Conservation (phyloP, 2,113 vertebrate species). For the Engraulis encrasicolus region DNA sequence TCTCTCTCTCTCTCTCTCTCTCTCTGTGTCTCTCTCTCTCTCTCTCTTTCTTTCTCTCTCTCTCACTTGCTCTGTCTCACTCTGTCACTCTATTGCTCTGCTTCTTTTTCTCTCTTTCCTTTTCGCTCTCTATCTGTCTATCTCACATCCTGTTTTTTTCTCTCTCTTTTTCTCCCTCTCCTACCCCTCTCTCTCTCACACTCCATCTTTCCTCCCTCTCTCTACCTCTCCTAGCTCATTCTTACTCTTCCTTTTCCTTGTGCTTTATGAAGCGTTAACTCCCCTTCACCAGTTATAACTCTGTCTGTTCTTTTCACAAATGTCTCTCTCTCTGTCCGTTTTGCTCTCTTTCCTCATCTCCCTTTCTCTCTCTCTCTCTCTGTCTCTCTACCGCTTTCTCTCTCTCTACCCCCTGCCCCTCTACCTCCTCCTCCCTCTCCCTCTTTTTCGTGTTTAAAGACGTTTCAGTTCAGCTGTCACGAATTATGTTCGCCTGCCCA, state of each 20-base stretch:
- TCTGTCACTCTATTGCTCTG: too few relatives aligned
- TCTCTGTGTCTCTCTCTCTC: constrained; percentile 13
- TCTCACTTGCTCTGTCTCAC: too few relatives aligned
- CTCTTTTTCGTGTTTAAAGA: constrained; percentile 79
- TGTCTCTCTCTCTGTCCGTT: constrained; percentile 20
- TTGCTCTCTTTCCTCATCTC: constrained; percentile 28
- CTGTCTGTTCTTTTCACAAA: constrained; percentile 14
- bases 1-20: too few relatives aligned
- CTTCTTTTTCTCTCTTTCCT: too few relatives aligned
- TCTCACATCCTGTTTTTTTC: too few relatives aligned
- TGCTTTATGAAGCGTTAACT: constrained; percentile 27
- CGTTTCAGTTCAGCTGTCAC: constrained; percentile 92
- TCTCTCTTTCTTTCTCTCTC: constrained; percentile 11
- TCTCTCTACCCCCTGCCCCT: constrained; percentile 50
- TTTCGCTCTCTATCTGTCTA: too few relatives aligned
- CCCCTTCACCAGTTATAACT: constrained; percentile 16
- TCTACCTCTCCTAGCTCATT: too few relatives aligned
- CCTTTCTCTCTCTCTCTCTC: too few relatives aligned
- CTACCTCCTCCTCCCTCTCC: constrained; percentile 51
- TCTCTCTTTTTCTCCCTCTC: too few relatives aligned
- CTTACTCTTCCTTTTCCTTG: constrained; percentile 12
- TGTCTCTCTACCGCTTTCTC: constrained; percentile 14
- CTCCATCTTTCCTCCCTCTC: too few relatives aligned
- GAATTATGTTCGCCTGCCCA: constrained; percentile 94
- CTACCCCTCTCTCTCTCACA: too few relatives aligned